These are phyloP conservation scores for Hypotaenidia okinawae DNA, from an alignment of 2,797 vertebrate species.

Conservation along the genomic window DNA sequence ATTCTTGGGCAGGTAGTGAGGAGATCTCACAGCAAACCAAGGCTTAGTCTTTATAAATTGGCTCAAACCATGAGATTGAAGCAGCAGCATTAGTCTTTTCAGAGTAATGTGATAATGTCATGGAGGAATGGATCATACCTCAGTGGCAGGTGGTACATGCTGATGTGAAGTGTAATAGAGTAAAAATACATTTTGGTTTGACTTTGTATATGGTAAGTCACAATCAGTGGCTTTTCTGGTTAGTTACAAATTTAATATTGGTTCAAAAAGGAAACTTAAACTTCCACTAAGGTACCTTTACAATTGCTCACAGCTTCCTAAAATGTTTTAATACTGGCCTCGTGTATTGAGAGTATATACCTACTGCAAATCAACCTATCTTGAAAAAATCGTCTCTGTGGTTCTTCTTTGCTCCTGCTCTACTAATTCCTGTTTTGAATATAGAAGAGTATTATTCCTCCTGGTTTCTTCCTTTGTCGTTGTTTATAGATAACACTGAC, in stretches of 20 bases:
- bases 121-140: not conserved
- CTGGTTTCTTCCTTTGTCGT: not conserved
- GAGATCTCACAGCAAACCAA: not conserved
- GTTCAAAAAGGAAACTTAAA: not conserved
- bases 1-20: not conserved
- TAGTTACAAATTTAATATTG: not conserved
- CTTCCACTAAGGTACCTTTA: not conserved
- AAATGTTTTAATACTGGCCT: not conserved
- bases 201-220: not conserved
- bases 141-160: conserved; percentile 44
- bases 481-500: not conserved
- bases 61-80: conserved; percentile 51
- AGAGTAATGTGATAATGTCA: conserved; percentile 68
- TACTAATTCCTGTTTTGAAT: not conserved
- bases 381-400: not conserved
- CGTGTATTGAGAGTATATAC: not conserved
- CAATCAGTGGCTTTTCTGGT: not conserved
- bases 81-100: conserved; percentile 50
- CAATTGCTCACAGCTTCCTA: not conserved
- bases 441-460: not conserved
- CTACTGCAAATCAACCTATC: not conserved
- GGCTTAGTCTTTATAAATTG: conserved; percentile 45
- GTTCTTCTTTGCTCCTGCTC: not conserved
- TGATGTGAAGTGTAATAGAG: conserved; percentile 1
- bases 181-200: conserved; percentile 48